Percentiles rank a stretch among this genome's conserved stretches.
Conservation (phyloP, 2,113 vertebrate genomes). For the Mormyrus iriodes region DNA sequence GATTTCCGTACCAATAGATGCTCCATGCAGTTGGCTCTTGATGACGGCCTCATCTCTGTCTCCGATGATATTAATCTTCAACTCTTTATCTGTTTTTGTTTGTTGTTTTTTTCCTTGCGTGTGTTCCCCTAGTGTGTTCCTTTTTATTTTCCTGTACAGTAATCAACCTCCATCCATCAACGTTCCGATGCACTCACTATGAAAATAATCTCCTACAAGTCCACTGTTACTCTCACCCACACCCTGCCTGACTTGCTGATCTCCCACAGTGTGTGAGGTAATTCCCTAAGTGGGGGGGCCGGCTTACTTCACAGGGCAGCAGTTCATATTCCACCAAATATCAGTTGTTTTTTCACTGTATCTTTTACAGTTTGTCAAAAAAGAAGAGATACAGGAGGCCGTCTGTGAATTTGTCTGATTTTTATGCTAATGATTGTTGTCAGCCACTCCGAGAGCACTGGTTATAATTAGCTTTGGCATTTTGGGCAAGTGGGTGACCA, state of each 20-base stretch:
- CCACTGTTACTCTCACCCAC: not conserved
- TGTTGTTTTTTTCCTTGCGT: not conserved
- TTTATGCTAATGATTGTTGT: not conserved
- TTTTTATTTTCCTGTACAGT: constrained; percentile 1
- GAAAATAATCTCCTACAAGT: not conserved
- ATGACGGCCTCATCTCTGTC: not conserved
- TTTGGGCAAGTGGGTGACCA: not conserved
- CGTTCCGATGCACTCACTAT: not conserved
- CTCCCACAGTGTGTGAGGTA: not conserved
- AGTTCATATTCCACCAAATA: not conserved
- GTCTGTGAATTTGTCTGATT: not conserved
- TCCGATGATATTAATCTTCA: constrained; percentile 4
- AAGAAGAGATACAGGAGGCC: not conserved
- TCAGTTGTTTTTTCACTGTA: not conserved
- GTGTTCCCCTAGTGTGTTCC: not conserved
- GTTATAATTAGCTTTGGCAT: not conserved
- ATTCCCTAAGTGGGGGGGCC: not conserved
- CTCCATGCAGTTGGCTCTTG: not conserved
- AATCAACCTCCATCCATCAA: constrained; percentile 4
- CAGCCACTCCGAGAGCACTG: not conserved
- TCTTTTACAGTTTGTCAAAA: not conserved
- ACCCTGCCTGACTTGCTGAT: not conserved
- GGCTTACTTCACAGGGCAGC: not conserved
- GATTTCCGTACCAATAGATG: not conserved
- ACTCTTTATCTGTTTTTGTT: not conserved